These are phyloP conservation scores for Sympetrum striolatum DNA, from an alignment of 2,888 invertebrate genomes.

Conservation along the genomic window DNA sequence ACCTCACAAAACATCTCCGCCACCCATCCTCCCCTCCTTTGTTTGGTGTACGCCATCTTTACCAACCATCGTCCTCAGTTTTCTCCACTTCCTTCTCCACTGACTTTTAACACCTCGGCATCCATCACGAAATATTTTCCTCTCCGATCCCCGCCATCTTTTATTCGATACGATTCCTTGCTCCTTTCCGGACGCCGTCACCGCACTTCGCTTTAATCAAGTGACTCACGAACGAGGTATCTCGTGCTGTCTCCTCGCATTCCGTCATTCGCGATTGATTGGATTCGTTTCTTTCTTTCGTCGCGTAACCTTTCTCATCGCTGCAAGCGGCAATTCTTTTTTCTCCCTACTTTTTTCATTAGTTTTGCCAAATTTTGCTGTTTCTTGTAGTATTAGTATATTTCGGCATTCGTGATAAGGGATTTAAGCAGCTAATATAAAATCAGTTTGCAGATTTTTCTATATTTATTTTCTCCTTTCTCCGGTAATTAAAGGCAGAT, in stretches of 20 bases:
- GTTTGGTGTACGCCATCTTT: not conserved
- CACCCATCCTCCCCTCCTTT: not conserved
- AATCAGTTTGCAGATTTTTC: too few species aligned
- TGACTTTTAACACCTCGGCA: not conserved
- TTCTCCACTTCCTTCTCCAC: not conserved
- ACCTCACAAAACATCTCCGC: constrained; percentile 35
- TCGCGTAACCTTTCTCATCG: not conserved
- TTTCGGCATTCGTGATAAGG: too few species aligned
- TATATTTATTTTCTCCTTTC: too few species aligned
- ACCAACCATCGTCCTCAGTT: not conserved
- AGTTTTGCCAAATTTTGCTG: too few species aligned
- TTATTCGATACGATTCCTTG: not conserved
- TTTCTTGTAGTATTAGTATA: too few species aligned
- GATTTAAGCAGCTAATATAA: too few species aligned
- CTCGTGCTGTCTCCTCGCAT: constrained; percentile 14
- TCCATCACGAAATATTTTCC: not conserved
- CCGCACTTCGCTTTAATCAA: constrained; percentile 23
- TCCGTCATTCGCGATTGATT: constrained; percentile 7
- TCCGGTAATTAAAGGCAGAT: too few species aligned
- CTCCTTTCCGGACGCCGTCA: not conserved
- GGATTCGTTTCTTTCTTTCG: not conserved
- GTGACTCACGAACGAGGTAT: not conserved
- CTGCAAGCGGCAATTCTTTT: not conserved
- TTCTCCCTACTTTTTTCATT: too few species aligned
- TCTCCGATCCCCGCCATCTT: not conserved